A percentile compares a stretch with the other conserved stretches of the same genome.
Evolutionary conservation across 2,113 vertebrate species (phyloP).

Genomic region (Miniopterus natalensis): DNA sequence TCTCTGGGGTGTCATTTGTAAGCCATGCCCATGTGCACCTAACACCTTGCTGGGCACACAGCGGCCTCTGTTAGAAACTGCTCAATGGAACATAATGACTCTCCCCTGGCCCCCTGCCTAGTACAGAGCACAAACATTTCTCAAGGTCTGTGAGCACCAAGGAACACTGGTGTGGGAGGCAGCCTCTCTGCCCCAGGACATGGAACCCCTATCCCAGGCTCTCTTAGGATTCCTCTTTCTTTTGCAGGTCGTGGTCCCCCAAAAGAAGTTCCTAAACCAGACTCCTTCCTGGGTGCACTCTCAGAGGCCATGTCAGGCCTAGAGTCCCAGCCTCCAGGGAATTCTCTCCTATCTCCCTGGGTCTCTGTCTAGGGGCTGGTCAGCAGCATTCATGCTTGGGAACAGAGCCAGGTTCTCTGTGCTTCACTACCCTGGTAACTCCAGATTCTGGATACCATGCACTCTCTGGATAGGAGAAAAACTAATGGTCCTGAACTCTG

Average conservation of each 20-base stretch:
- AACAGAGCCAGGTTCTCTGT: background rate
- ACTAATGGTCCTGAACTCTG: conserved; percentile 48
- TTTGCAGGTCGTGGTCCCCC: background rate
- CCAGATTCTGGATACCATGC: background rate
- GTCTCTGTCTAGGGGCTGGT: background rate
- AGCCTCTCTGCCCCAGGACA: background rate
- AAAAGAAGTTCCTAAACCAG: background rate
- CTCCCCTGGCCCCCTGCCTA: background rate
- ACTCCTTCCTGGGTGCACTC: background rate
- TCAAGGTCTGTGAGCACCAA: background rate
- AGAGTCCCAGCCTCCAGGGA: background rate
- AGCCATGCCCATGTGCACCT: background rate
- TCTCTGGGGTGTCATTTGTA: background rate
- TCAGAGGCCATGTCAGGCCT: background rate
- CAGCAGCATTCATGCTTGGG: background rate
- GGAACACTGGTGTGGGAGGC: background rate
- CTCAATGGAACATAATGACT: background rate
- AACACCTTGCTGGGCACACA: background rate
- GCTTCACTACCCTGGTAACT: background rate
- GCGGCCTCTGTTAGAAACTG: background rate
- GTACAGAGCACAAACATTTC: background rate
- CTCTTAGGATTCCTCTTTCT: background rate
- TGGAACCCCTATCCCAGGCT: fast-evolving
- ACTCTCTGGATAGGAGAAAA: conserved; percentile 19
- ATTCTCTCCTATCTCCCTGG: background rate